Evolutionary conservation across 1,140 invertebrate species (phyloP).

Genomic region (Camponotus floridanus): DNA sequence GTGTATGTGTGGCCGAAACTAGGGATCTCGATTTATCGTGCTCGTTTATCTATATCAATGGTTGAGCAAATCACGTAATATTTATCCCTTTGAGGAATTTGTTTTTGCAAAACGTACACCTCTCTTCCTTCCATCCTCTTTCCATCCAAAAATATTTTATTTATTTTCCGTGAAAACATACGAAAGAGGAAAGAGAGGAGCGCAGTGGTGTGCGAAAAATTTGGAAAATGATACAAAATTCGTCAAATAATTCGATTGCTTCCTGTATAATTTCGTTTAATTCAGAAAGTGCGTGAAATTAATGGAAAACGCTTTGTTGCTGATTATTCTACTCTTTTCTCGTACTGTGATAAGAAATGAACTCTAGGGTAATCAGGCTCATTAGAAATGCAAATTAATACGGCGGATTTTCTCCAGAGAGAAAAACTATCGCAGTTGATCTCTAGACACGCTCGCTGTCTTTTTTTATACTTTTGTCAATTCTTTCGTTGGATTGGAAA

Average conservation of each 20-base stretch:
- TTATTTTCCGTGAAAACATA: slow-evolving; percentile 37
- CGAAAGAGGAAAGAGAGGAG: slow-evolving; percentile 1
- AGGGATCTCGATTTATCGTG: slow-evolving; percentile 22
- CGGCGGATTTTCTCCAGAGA: neutral
- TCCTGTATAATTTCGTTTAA: neutral
- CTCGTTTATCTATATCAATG: neutral
- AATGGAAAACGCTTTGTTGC: neutral
- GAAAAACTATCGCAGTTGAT: slow-evolving; percentile 9
- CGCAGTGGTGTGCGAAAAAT: neutral
- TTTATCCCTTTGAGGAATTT: slow-evolving; percentile 44
- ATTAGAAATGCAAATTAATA: slow-evolving; percentile 33
- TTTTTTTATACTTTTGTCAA: neutral
- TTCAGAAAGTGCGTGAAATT: slow-evolving; percentile 17
- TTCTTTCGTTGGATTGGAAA: neutral
- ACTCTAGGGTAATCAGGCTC: slow-evolving; percentile 4
- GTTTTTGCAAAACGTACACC: slow-evolving; percentile 16
- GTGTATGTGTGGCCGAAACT: neutral
- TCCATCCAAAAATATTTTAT: slow-evolving; percentile 44
- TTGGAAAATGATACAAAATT: neutral
- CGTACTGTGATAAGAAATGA: slow-evolving; percentile 14
- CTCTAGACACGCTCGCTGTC: neutral
- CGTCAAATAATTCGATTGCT: slow-evolving; percentile 1
- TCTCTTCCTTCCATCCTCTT: neutral
- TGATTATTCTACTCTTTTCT: neutral
- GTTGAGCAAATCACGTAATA: slow-evolving; percentile 19